Evolutionary conservation across 2,113 vertebrate genomes (phyloP).

Genomic region (Prolemur simus): DNA sequence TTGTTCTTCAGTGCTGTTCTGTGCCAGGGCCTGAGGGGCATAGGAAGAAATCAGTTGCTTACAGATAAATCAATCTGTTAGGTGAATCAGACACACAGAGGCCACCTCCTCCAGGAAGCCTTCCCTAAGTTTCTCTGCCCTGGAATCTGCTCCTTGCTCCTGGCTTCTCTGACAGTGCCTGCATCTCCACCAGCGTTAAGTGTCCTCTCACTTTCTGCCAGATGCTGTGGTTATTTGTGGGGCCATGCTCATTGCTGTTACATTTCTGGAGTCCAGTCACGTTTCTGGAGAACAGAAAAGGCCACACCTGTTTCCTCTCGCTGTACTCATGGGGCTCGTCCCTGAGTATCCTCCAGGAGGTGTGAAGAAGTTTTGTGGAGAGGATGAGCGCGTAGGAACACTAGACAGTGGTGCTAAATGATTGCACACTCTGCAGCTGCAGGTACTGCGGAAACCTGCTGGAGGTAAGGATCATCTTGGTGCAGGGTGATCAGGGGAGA

Average conservation of each 20-base stretch:
- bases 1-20: neutral
- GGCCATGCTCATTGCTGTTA: neutral
- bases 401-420: neutral
- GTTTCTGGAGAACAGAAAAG: neutral
- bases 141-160: neutral
- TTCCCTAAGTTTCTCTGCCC: neutral
- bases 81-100: neutral
- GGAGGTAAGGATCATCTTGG: neutral
- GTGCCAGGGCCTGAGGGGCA: neutral
- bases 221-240: neutral
- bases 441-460: fast-evolving
- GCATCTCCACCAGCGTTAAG: neutral
- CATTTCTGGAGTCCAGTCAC: no score
- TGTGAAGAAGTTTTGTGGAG: neutral
- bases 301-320: neutral
- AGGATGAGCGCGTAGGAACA: no score
- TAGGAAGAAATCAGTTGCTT: neutral
- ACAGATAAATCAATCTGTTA: neutral
- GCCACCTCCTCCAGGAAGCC: neutral
- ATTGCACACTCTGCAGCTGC: neutral
- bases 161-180: neutral
- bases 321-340: fast-evolving
- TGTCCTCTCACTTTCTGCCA: neutral
- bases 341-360: neutral
- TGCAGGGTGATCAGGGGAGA: neutral